Evolutionary conservation across 2,888 invertebrate species (phyloP).

Genomic region (Halictus quadricinctus): DNA sequence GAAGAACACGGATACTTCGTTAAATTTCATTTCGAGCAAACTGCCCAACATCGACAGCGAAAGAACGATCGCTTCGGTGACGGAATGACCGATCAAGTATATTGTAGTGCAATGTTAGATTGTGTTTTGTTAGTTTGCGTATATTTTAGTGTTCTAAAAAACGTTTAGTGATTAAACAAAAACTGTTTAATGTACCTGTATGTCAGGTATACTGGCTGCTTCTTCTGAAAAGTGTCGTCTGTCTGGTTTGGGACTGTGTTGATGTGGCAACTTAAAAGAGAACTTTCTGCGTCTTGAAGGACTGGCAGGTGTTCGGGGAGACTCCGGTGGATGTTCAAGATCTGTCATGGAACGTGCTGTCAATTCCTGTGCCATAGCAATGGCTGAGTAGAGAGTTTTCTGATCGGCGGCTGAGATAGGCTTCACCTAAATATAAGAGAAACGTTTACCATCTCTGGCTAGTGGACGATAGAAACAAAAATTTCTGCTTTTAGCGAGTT

Average conservation of each 20-base stretch:
- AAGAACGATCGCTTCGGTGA: background rate
- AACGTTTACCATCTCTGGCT: constrained; percentile 66
- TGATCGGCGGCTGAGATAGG: constrained; percentile 97
- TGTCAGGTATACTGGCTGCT: constrained; percentile 92
- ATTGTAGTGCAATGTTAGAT: constrained; percentile 26
- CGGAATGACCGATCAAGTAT: constrained; percentile 1
- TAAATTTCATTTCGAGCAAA: background rate
- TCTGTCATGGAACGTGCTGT: constrained; percentile 85
- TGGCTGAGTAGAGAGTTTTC: constrained; percentile 95
- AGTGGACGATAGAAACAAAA: constrained; percentile 26
- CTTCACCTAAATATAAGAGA: constrained; percentile 86
- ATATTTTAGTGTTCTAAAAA: constrained; percentile 17
- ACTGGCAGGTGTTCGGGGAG: constrained; percentile 82
- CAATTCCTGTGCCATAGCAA: constrained; percentile 96
- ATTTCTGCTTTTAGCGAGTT: constrained; percentile 25
- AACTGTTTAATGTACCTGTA: constrained; percentile 87
- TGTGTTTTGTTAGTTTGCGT: constrained; percentile 46
- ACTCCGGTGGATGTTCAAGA: constrained; percentile 81
- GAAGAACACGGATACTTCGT: background rate
- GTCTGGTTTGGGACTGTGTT: constrained; percentile 87
- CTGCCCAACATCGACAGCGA: background rate
- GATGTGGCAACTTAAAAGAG: constrained; percentile 88
- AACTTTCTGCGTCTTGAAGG: constrained; percentile 89
- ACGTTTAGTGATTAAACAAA: constrained; percentile 56
- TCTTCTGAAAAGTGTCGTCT: constrained; percentile 95